These are phyloP conservation scores for Lysandra coridon DNA, from an alignment of 2,888 invertebrate species.

Conservation along the genomic window DNA sequence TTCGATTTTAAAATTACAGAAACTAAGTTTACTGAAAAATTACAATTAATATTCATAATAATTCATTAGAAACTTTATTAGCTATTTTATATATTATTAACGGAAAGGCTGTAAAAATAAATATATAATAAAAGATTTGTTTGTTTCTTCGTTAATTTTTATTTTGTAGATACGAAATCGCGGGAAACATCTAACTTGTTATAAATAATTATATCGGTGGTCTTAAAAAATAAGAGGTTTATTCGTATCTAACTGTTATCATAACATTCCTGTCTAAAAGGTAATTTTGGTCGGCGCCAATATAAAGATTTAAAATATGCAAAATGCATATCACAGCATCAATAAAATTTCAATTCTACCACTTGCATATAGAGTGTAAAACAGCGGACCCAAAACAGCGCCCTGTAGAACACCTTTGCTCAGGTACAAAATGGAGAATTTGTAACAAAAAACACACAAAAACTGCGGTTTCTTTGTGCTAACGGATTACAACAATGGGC, in stretches of 20 bases:
- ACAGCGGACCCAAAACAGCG: constrained; percentile 31
- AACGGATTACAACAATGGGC: constrained; percentile 65
- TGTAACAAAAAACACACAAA: constrained; percentile 56
- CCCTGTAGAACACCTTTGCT: constrained; percentile 48
- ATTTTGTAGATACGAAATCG: not conserved
- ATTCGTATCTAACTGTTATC: constrained; percentile 10
- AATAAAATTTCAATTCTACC: constrained; percentile 51
- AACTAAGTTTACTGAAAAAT: not conserved
- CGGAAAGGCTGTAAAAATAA: not conserved
- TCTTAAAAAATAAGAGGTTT: not conserved
- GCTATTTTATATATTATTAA: not conserved
- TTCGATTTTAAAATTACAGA: not conserved
- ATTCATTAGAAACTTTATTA: not conserved
- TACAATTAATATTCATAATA: not conserved
- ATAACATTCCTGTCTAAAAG: constrained; percentile 27
- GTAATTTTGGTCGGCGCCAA: constrained; percentile 49
- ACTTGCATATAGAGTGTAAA: constrained; percentile 33
- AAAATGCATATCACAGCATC: constrained; percentile 41
- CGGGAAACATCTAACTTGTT: not conserved
- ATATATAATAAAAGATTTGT: too few relatives aligned
- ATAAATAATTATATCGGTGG: not conserved
- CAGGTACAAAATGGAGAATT: constrained; percentile 68
- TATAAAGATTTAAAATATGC: constrained; percentile 44
- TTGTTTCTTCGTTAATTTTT: too few relatives aligned
- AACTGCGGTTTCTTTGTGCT: constrained; percentile 69